Evolutionary conservation across 2,797 vertebrate genomes (phyloP).

Genomic region (Vireo griseus): DNA sequence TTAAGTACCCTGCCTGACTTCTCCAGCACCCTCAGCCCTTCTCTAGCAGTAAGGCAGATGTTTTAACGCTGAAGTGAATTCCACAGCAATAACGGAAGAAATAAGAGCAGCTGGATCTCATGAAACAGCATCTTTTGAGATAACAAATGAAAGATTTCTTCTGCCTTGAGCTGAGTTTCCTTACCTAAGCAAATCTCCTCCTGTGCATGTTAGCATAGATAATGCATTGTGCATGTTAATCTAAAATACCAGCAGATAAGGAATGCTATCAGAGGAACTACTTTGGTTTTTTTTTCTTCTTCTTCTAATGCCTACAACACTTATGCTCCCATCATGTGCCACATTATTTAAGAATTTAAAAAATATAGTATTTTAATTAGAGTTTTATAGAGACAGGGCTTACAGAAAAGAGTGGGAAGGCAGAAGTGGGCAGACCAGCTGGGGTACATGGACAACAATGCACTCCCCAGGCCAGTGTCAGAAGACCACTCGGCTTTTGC

Average conservation of each 20-base stretch:
- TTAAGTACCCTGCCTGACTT: conserved; percentile 15
- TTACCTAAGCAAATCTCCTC: neutral
- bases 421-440: neutral
- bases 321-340: neutral
- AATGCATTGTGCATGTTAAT: neutral
- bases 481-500: neutral
- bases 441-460: neutral
- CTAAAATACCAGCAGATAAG: neutral
- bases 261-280: neutral
- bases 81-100: neutral
- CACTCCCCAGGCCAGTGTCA: neutral
- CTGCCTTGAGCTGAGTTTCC: neutral
- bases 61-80: conserved; percentile 5
- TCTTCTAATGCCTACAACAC: neutral
- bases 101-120: conserved; percentile 25
- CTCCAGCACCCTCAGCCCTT: neutral
- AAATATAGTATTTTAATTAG: neutral
- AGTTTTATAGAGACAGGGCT: neutral
- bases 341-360: neutral
- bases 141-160: neutral
- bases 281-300: neutral
- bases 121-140: conserved; percentile 1
- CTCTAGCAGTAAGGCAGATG: conserved; percentile 6
- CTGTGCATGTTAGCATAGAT: neutral
- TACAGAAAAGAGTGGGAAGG: neutral